Evolutionary conservation across 1,140 invertebrate genomes (phyloP), one percentile per base, ranked within the genome.

Genomic region (Callitettix versicolor): DNA sequence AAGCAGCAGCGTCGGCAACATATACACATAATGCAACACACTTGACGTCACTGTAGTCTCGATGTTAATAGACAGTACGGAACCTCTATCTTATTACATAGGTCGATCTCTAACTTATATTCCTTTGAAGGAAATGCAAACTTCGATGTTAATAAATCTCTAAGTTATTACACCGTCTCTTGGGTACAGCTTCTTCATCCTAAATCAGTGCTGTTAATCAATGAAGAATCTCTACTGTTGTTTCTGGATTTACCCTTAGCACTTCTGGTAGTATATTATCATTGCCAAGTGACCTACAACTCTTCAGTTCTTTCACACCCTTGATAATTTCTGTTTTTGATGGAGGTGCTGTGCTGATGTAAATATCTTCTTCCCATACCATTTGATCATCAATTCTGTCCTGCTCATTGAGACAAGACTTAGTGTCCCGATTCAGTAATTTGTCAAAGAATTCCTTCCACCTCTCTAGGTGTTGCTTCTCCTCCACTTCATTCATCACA

Each of bases 361-460:
- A 38, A 12, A 52, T 53, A 15, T 53, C 26, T 40, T 15, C 15
- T 9, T 48, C 20, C 17, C n/a, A n/a, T n/a, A n/a, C n/a, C n/a
- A n/a, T n/a, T n/a, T 15, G 17, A 14, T 9, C 51, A 20, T 17
- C 22, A n/a, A 41, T 20, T n/a, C 17, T 53, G 17, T 53, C 51
- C 26, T 53, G 34, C 42, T 14, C 17, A 11, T n/a, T 30, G 17
- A 15, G 17, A n/a, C 14, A 11, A 26, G 43, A 21, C 21, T 26
- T 36, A 21, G 33, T 36, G 30, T 42, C 33, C 20, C 20, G 30
- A 14, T 42, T 46, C 33, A 53, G 30, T 36, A 53, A 15, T 26
- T 53, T 36, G 17, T 7, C 36, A 40, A 53, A 53, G 40, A 41
- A 41, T 36, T 53, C 40, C 21, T 41, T n/a, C 51, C 51, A 53